Evolutionary conservation across 2,888 invertebrate species (phyloP).

Genomic region (Clivina fossor): DNA sequence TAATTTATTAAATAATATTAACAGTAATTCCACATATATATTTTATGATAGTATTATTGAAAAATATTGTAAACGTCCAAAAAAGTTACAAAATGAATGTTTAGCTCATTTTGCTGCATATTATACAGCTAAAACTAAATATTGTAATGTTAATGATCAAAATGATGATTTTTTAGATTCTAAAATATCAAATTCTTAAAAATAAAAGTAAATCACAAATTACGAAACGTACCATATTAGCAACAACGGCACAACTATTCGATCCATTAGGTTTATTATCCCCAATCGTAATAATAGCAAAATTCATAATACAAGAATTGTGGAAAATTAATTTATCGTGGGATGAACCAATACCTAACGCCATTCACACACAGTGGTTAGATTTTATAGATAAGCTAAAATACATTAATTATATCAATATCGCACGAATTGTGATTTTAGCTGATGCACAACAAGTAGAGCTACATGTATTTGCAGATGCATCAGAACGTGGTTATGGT

Average conservation of each 20-base stretch:
- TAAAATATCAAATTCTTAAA: no score
- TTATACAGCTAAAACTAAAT: no score
- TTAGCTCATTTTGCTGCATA: no score
- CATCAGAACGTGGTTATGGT: slow-evolving; percentile 16
- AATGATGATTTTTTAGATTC: no score
- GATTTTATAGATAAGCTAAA: slow-evolving; percentile 4
- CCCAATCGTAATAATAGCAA: slow-evolving; percentile 35
- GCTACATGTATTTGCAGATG: slow-evolving; percentile 16
- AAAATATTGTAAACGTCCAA: no score
- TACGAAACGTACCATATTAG: slow-evolving; percentile 39
- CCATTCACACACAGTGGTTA: not conserved
- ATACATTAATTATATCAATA: slow-evolving; percentile 5
- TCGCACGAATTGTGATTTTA: not conserved
- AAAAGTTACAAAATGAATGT: no score
- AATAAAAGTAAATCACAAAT: no score
- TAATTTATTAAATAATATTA: no score
- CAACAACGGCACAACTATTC: slow-evolving; percentile 32
- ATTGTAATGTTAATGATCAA: no score
- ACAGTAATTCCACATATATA: no score
- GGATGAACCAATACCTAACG: slow-evolving; percentile 18
- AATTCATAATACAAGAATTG: slow-evolving; percentile 38
- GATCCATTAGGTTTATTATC: slow-evolving; percentile 38
- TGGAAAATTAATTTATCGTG: slow-evolving; percentile 17
- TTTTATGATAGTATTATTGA: no score
- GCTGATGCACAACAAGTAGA: not conserved